Percentiles rank a stretch among this genome's conserved stretches.
Evolutionary conservation across 2,797 vertebrate species (phyloP).

Genomic region (Rhabdophis nuchalis): DNA sequence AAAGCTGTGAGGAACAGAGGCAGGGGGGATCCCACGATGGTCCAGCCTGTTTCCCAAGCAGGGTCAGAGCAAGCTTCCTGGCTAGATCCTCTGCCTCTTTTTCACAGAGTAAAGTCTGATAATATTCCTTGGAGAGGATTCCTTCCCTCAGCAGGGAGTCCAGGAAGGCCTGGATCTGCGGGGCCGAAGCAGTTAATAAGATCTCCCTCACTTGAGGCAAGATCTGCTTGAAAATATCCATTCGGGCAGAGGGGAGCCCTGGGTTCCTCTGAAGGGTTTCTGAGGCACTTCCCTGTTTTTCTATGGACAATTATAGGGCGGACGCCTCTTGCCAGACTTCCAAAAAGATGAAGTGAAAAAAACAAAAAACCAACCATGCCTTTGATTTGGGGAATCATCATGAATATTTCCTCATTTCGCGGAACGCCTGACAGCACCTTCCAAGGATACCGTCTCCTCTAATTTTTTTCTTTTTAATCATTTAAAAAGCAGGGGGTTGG

Average conservation of each 20-base stretch:
- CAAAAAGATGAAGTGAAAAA: slow-evolving; percentile 69
- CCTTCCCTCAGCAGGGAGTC: slow-evolving; percentile 63
- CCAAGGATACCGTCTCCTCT: not conserved
- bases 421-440: slow-evolving; percentile 12
- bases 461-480: not conserved
- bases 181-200: slow-evolving; percentile 56
- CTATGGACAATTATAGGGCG: not conserved
- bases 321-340: slow-evolving; percentile 20
- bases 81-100: slow-evolving; percentile 67
- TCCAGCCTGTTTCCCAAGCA: slow-evolving; percentile 70
- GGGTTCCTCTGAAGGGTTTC: slow-evolving; percentile 2
- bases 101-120: slow-evolving; percentile 60
- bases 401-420: slow-evolving; percentile 64
- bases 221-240: slow-evolving; percentile 74
- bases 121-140: slow-evolving; percentile 74
- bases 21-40: slow-evolving; percentile 25
- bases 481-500: no score
- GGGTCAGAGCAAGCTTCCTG: slow-evolving; percentile 70
- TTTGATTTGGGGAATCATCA: slow-evolving; percentile 16
- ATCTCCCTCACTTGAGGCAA: slow-evolving; percentile 63
- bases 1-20: slow-evolving; percentile 9
- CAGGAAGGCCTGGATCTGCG: slow-evolving; percentile 64
- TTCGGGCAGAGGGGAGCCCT: slow-evolving; percentile 24
- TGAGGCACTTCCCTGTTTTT: not conserved
- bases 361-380: slow-evolving; percentile 29